Evolutionary conservation across 2,888 invertebrate species (phyloP), one percentile per base, ranked within the genome.

Genomic region (Sphecodes monilicornis): DNA sequence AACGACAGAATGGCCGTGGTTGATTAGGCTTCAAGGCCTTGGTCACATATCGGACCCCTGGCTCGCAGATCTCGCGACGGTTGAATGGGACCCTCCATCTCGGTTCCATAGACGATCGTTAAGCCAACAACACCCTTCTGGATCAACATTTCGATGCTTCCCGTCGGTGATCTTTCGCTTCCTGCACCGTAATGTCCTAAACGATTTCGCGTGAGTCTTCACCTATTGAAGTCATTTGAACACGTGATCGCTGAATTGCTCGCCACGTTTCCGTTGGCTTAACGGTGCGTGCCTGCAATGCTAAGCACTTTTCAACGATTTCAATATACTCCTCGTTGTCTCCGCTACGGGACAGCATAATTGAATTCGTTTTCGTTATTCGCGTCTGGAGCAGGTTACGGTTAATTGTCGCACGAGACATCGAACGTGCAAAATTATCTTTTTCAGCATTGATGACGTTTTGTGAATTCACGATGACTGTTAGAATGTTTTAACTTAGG

Each of bases 21-120:
- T 78, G 80, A 88, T 88, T 86, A 86, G 75, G 50, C 78, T 87
- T 85, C 84, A 88, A 91, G 90, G 86, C 87, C 91, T 88, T 71
- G 90, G 85, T 78, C 88, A 81, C 78, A 39, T 54, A 22, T 50
- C 75, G 81, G 78, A 84, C 82, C 84, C 89, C 87, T 69, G 70
- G 74, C 79, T 84, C 76, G 39, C 68, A 46, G 79, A 78, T 83
- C 69, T 75, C 75, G 82, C 73, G 71, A 54, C 80, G 68, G 76
- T 73, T 80, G 78, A 80, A 69, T 66, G 0, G 26, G 26, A 69
- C 57, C 36, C 36, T 29, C 26, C 77, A 78, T 77, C 76, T 76
- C 79, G 46, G 29, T 66, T 69, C 76, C 43, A 32, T 36, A 26
- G 60, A 54, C 22, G 72, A 11, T 76, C 80, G 74, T 88, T 80